A percentile compares a stretch with the other conserved stretches of the same genome.
Conservation (phyloP, 2,888 invertebrate species). For the Agriopis aurantiaria region DNA sequence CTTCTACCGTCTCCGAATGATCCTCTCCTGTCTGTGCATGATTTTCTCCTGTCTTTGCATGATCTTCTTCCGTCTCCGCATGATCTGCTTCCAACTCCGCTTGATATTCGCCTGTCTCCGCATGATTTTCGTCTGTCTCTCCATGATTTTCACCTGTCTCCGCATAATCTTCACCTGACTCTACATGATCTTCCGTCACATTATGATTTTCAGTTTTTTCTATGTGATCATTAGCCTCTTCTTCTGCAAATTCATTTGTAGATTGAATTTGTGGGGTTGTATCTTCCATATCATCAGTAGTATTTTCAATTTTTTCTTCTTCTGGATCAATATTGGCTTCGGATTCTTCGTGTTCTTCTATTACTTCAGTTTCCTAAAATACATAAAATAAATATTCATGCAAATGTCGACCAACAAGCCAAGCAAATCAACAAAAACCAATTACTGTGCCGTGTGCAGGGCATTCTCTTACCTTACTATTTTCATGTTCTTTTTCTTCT, state of each 20-base stretch:
- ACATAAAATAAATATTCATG: slow-evolving; percentile 75
- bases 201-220: slow-evolving; percentile 39
- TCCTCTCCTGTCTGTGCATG: no score
- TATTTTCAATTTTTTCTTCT: slow-evolving; percentile 32
- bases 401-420: slow-evolving; percentile 78
- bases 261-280: slow-evolving; percentile 13
- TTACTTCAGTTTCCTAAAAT: slow-evolving; percentile 74
- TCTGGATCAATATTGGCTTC: slow-evolving; percentile 37
- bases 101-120: not conserved
- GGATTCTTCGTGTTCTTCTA: slow-evolving; percentile 45
- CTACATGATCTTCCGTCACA: slow-evolving; percentile 33
- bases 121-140: slow-evolving; percentile 32
- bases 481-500: slow-evolving; percentile 52
- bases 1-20: no score
- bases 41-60: not conserved
- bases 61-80: not conserved
- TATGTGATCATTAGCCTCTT: slow-evolving; percentile 35
- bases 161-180: not conserved
- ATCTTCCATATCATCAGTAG: slow-evolving; percentile 44
- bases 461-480: slow-evolving; percentile 72
- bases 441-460: slow-evolving; percentile 63
- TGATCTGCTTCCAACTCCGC: not conserved
- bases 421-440: slow-evolving; percentile 73
- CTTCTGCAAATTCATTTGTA: slow-evolving; percentile 27
- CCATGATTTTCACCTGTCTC: not conserved